Percentiles rank a stretch among this genome's conserved stretches.
Conservation (phyloP, 2,797 vertebrate genomes). For the Anas bahamensis region DNA sequence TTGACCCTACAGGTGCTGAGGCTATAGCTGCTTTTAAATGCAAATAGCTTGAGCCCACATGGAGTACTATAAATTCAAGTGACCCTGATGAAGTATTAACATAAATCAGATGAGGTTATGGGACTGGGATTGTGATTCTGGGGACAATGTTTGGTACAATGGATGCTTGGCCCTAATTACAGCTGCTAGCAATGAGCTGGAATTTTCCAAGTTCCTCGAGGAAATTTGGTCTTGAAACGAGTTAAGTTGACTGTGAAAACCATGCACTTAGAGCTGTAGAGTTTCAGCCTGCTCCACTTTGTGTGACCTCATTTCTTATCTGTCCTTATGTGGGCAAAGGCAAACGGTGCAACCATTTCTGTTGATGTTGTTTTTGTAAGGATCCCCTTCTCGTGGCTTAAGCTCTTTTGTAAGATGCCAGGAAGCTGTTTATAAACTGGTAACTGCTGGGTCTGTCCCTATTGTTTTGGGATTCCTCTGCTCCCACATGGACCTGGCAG, state of each 20-base stretch:
- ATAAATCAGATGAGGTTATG: not conserved
- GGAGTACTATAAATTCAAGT: not conserved
- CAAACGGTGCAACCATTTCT: not conserved
- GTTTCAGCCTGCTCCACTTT: not conserved
- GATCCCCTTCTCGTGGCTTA: slow-evolving; percentile 26
- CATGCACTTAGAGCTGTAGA: not conserved
- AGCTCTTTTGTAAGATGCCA: slow-evolving; percentile 20
- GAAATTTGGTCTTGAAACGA: slow-evolving; percentile 15
- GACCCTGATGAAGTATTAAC: not conserved
- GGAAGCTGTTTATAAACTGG: slow-evolving; percentile 26
- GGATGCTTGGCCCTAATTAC: not conserved
- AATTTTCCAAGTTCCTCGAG: slow-evolving; percentile 30
- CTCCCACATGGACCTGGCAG: slow-evolving; percentile 29
- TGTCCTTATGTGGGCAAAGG: not conserved
- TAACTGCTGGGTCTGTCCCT: slow-evolving; percentile 22
- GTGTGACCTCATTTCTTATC: slow-evolving; percentile 19
- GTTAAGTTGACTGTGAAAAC: not conserved
- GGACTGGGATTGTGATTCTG: not conserved
- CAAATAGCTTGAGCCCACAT: not conserved
- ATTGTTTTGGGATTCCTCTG: slow-evolving; percentile 57
- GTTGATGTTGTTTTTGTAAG: slow-evolving; percentile 31
- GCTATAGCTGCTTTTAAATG: not conserved
- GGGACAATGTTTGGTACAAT: not conserved
- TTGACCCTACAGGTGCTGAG: not conserved
- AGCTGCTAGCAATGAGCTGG: not conserved